Percentiles rank a stretch among this genome's conserved stretches.
phyloP scores from a whole-genome alignment of 2,888 invertebrate species.

The Mythimna pallens region DNA sequence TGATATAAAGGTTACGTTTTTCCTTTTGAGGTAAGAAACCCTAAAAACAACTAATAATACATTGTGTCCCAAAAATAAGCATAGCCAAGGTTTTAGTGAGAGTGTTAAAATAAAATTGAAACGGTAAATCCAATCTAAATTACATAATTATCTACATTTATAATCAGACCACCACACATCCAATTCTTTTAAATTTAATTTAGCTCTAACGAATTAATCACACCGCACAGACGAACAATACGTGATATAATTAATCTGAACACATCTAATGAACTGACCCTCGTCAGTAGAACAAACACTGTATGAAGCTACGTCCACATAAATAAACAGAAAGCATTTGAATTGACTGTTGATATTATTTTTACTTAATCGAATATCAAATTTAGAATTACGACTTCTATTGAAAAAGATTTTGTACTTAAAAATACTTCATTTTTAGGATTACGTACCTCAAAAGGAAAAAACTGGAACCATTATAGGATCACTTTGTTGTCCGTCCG shows the following conservation, averaged over 20 bases:
- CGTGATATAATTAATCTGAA: slow-evolving; percentile 58
- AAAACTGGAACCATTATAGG: too few species aligned
- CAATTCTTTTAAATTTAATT: slow-evolving; percentile 41
- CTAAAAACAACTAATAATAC: too few species aligned
- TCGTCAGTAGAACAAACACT: slow-evolving; percentile 55
- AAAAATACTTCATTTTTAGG: too few species aligned
- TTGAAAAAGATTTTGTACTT: too few species aligned
- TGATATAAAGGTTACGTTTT: too few species aligned
- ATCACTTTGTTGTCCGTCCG: too few species aligned
- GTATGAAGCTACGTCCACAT: slow-evolving; percentile 25
- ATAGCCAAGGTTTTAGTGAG: too few species aligned
- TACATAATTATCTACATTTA: slow-evolving; percentile 20
- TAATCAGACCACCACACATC: slow-evolving; percentile 15
- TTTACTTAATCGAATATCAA: background rate
- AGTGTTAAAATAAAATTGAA: background rate
- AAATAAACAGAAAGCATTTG: too few species aligned
- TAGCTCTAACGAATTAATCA: slow-evolving; percentile 26
- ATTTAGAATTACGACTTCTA: background rate
- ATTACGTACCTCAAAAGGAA: too few species aligned
- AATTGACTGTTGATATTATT: background rate
- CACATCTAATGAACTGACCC: slow-evolving; percentile 60
- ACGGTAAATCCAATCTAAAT: slow-evolving; percentile 18
- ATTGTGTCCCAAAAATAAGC: too few species aligned
- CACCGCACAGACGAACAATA: slow-evolving; percentile 45
- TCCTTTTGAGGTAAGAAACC: too few species aligned